Evolutionary conservation across 2,888 invertebrate genomes (phyloP).

Genomic region (Drosophila rubida): DNA sequence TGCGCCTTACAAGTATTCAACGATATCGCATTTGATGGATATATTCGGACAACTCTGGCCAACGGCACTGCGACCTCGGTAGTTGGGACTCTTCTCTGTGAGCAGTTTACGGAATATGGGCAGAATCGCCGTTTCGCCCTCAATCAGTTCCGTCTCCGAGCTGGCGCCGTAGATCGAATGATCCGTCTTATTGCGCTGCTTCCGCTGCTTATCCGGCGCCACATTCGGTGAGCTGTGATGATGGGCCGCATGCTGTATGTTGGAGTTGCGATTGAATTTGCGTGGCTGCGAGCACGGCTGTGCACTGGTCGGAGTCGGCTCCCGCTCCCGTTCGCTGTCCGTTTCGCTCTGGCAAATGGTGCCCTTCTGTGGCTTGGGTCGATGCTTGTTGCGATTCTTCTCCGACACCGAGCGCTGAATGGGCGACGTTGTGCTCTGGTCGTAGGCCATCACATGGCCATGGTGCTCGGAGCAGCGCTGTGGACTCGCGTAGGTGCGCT

Average conservation of each 20-base stretch:
- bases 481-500: slow-evolving; percentile 84
- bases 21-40: slow-evolving; percentile 97
- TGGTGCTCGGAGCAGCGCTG: slow-evolving; percentile 84
- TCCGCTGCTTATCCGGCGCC: slow-evolving; percentile 85
- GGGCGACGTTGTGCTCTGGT: slow-evolving; percentile 84
- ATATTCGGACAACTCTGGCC: slow-evolving; percentile 97
- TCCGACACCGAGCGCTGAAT: slow-evolving; percentile 89
- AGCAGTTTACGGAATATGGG: slow-evolving; percentile 97
- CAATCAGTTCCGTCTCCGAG: slow-evolving; percentile 93
- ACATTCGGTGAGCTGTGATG: slow-evolving; percentile 89
- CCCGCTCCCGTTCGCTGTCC: slow-evolving; percentile 85
- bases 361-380: slow-evolving; percentile 86
- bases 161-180: slow-evolving; percentile 90
- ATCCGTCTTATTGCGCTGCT: slow-evolving; percentile 82
- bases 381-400: slow-evolving; percentile 87
- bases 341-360: slow-evolving; percentile 86
- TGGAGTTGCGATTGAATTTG: slow-evolving; percentile 78
- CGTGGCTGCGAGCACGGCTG: slow-evolving; percentile 80
- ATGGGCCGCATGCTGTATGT: slow-evolving; percentile 85
- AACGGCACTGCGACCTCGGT: slow-evolving; percentile 84
- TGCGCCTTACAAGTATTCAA: slow-evolving; percentile 92
- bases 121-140: slow-evolving; percentile 90
- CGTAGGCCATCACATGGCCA: slow-evolving; percentile 82
- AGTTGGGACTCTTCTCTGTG: slow-evolving; percentile 91
- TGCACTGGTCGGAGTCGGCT: slow-evolving; percentile 81